Percentiles rank a stretch among this genome's conserved stretches.
Conservation (phyloP, 2,888 invertebrate species). For the Rotaria magnacalcarata region DNA sequence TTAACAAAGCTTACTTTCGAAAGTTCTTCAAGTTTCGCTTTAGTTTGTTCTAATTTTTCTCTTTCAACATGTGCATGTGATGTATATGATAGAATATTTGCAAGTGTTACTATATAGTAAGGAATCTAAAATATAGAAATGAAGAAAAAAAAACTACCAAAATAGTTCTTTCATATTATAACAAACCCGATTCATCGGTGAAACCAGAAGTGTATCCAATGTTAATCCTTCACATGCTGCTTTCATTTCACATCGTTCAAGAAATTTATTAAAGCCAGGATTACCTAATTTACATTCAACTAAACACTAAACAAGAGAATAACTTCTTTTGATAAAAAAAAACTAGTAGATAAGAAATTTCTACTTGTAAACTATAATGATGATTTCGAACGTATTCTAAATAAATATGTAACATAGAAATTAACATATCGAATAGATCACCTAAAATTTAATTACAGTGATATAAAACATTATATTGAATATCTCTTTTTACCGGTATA, state of each 20-base stretch:
- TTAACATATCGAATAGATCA: conserved; percentile 85
- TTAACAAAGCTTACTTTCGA: conserved; percentile 57
- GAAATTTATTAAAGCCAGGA: conserved; percentile 71
- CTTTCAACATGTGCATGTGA: conserved; percentile 88
- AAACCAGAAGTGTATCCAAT: conserved; percentile 80
- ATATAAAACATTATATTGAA: neutral
- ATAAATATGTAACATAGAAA: conserved; percentile 88
- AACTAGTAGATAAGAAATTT: neutral
- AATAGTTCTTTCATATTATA: neutral
- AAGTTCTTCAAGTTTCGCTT: conserved; percentile 74
- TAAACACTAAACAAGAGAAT: conserved; percentile 17
- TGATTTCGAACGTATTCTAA: conserved; percentile 90
- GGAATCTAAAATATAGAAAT: conserved; percentile 65
- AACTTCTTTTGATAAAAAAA: neutral
- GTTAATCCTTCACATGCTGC: conserved; percentile 77
- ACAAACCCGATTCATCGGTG: conserved; percentile 84
- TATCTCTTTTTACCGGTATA: conserved; percentile 69
- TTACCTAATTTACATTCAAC: conserved; percentile 81
- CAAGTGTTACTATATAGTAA: conserved; percentile 81
- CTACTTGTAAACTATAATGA: conserved; percentile 77
- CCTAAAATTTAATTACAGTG: conserved; percentile 63
- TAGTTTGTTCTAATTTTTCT: conserved; percentile 78
- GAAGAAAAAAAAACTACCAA: neutral
- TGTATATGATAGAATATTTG: conserved; percentile 82
- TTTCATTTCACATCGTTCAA: conserved; percentile 77